These are phyloP conservation scores for Allygus modestus DNA, from an alignment of 2,888 invertebrate genomes.

Conservation along the genomic window DNA sequence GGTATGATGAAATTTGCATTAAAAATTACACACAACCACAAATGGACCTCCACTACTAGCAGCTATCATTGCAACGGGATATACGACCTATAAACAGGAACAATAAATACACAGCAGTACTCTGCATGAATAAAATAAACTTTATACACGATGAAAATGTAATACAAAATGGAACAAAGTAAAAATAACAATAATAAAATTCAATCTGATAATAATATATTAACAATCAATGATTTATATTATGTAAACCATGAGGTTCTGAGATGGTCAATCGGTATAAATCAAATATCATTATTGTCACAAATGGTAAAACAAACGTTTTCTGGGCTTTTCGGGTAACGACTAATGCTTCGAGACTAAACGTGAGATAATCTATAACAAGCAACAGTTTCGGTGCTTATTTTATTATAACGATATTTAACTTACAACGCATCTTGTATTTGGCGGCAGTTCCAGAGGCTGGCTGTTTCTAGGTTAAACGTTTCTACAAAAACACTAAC, in stretches of 20 bases:
- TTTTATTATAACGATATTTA: conserved; percentile 23
- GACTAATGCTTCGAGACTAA: conserved; percentile 14
- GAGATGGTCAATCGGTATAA: neutral
- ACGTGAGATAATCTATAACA: conserved; percentile 26
- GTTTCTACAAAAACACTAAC: neutral
- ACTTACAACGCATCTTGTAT: conserved; percentile 11
- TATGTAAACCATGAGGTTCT: conserved; percentile 2
- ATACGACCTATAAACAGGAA: no score
- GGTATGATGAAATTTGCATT: no score
- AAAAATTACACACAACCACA: no score
- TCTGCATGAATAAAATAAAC: conserved; percentile 52
- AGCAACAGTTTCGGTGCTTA: conserved; percentile 35
- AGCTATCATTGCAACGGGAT: no score
- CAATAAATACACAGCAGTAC: neutral
- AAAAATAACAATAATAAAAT: conserved; percentile 59
- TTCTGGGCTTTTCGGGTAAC: conserved; percentile 12
- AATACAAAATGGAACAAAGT: conserved; percentile 51
- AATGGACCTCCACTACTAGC: no score
- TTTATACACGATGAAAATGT: conserved; percentile 50
- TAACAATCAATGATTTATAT: conserved; percentile 45
- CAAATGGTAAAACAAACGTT: neutral
- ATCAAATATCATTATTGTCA: conserved; percentile 31
- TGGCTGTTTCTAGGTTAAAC: neutral
- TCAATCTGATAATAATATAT: conserved; percentile 52
- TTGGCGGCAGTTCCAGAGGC: conserved; percentile 41